Percentiles rank a stretch among this genome's conserved stretches.
Conservation (phyloP, 2,113 vertebrate species). For the Pedetes capensis region DNA sequence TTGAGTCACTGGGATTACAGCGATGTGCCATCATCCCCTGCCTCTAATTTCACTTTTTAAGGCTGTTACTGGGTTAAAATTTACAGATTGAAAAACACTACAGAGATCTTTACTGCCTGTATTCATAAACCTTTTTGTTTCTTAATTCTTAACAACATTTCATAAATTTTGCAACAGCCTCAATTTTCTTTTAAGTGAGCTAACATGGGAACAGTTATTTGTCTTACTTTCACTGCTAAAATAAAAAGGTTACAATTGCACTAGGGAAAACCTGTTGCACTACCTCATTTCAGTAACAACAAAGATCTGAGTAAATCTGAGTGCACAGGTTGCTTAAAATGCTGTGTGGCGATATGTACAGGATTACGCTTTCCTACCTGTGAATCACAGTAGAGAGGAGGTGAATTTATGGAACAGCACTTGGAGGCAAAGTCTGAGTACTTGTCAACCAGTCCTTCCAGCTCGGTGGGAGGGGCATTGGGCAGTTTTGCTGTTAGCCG, state of each 20-base stretch:
- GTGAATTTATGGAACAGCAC: slow-evolving; percentile 72
- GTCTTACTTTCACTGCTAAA: neutral
- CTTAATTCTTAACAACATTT: neutral
- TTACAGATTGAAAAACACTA: neutral
- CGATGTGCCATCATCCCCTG: too few species aligned
- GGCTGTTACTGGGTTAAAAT: neutral
- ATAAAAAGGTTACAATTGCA: neutral
- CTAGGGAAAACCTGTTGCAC: neutral
- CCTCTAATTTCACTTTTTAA: neutral
- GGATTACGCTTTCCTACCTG: slow-evolving; percentile 34
- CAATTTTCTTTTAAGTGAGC: neutral
- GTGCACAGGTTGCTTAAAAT: neutral
- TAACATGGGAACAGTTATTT: neutral
- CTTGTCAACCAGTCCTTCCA: neutral
- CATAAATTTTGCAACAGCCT: neutral
- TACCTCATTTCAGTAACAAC: neutral
- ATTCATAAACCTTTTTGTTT: neutral
- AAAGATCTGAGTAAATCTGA: neutral
- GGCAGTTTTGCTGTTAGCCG: slow-evolving; percentile 20
- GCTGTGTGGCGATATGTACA: neutral
- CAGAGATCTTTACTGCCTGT: neutral
- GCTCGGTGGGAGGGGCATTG: accelerated
- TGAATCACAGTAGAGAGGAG: slow-evolving; percentile 62
- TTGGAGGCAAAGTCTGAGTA: slow-evolving; percentile 69
- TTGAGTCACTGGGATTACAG: too few species aligned